Base-by-base conservation (phyloP, 2,113 vertebrate species). In the Orthonyx spaldingii region DNA sequence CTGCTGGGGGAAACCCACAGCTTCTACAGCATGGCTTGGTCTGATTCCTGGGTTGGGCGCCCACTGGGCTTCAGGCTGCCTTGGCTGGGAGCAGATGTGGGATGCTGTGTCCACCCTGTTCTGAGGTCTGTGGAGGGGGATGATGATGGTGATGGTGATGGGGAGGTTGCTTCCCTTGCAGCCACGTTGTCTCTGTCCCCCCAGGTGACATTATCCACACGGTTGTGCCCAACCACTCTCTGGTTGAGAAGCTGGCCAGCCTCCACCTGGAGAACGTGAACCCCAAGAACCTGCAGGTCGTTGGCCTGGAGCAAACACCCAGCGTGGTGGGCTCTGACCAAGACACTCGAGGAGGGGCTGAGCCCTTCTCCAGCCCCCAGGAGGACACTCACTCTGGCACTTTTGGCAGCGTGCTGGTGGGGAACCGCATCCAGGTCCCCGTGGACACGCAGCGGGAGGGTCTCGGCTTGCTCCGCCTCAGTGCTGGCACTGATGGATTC, bases 351-450 rank as follows among this genome's bases (percentile, higher is more conserved):
- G 98, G 94, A 49, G 96, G 90, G n/a, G 76, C 91, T 0, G 97
- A 97, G 79, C 95, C 98, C 8, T 97, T 98, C 55, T 93, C 97
- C 13, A 96, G 96, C 80, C 93, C 90, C 39, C 98, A 98, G 5
- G 97, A 98, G 63, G 97, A 99, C 76, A 95, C 97, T 12, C 98
- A 99, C 91, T 99, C 99, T 0, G 99, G 99, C 53, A 99, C 99
- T 15, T 99, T 99, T 66, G 99, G 99, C 75, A 99, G 99, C 2
- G 98, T 99, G 88, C 96, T 99, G 56, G 98, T 99, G 16, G 99
- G 99, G 79, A 99, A 99, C 97, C 98, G 99, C 27, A 99, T 99
- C 96, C 99, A 99, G 96, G 98, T 99, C 83, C 98, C 98, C 0
- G 93, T 89, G 42, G 98, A 98, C 79, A 84, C 96, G 1, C 98